A percentile compares a stretch with the other conserved stretches of the same genome.
Conservation (phyloP, 2,113 vertebrate genomes). For the Cichladusa arquata region DNA sequence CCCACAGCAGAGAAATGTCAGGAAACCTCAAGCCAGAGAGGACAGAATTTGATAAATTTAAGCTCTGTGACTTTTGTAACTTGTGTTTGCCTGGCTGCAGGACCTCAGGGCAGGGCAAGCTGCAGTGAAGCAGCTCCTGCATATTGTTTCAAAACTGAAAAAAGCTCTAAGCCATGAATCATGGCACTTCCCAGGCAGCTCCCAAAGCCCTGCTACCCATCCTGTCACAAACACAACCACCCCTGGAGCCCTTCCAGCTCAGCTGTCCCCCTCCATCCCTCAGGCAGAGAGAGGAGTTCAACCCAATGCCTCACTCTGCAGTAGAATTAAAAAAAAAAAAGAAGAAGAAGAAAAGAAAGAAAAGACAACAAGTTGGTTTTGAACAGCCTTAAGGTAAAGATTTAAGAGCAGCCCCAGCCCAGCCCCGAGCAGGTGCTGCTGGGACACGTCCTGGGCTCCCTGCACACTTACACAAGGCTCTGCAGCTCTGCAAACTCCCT, state of each 20-base stretch:
- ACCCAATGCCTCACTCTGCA: fast-evolving
- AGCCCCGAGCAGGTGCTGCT: neutral
- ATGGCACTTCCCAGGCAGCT: neutral
- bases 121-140: neutral
- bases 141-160: neutral
- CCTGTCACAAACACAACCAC: neutral
- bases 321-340: neutral
- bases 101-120: neutral
- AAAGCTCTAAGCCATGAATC: neutral
- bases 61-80: neutral
- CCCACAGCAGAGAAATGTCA: neutral
- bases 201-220: neutral
- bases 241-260: neutral
- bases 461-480: neutral
- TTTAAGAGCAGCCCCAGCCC: conserved; percentile 21
- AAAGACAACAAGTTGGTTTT: neutral
- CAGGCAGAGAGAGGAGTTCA: neutral
- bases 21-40: neutral
- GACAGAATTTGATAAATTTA: neutral
- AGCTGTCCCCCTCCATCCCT: neutral
- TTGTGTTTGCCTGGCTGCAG: neutral
- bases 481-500: neutral
- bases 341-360: neutral
- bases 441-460: neutral
- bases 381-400: conserved; percentile 37